Evolutionary conservation across 2,113 vertebrate species (phyloP).

Genomic region (Talpa occidentalis): DNA sequence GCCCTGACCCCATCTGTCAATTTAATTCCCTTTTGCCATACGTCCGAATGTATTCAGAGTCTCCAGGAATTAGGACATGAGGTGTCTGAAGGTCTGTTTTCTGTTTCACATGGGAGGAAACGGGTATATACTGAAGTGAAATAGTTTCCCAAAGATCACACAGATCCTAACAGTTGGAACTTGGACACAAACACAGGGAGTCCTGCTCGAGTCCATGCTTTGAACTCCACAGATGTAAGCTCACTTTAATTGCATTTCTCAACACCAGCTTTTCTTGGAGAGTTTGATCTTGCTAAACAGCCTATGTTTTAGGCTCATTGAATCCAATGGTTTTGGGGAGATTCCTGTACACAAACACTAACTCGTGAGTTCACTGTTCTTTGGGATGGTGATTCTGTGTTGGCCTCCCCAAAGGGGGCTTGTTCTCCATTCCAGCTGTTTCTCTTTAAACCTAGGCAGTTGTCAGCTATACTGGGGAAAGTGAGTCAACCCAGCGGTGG

Average conservation of each 20-base stretch:
- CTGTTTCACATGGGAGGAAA: neutral
- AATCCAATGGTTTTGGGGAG: neutral
- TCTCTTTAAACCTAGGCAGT: neutral
- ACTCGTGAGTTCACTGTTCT: neutral
- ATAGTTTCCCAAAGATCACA: neutral
- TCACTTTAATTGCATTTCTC: neutral
- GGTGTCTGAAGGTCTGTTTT: neutral
- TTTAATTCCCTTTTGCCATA: neutral
- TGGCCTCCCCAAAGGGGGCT: neutral
- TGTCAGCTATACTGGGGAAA: neutral
- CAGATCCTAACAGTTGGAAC: neutral
- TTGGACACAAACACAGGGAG: neutral
- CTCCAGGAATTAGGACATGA: neutral
- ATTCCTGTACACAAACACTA: neutral
- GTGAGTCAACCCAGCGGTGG: neutral
- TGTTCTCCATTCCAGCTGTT: neutral
- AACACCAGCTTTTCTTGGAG: neutral
- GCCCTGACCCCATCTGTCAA: neutral
- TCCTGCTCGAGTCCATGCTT: neutral
- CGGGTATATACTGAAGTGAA: neutral
- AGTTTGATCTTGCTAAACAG: neutral
- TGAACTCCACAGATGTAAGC: neutral
- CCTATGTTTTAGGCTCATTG: neutral
- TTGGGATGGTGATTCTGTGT: neutral
- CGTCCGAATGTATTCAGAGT: neutral